Conservation (phyloP, 1,140 invertebrate species). For the Trachelipus rathkii region DNA sequence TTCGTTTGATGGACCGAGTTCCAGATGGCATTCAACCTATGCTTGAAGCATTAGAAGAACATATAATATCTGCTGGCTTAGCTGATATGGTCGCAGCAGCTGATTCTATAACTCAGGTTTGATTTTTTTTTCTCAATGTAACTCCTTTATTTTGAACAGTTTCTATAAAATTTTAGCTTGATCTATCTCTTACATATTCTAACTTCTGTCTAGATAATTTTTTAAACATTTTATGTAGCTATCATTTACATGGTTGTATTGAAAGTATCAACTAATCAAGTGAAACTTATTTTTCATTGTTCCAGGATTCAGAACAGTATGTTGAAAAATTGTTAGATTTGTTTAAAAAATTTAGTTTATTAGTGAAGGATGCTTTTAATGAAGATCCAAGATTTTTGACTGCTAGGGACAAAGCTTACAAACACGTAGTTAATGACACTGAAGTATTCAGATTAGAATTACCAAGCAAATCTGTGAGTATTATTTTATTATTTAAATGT, state of each 20-base stretch:
- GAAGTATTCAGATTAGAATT: conserved; percentile 86
- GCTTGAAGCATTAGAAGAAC: conserved; percentile 83
- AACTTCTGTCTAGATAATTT: too few relatives aligned
- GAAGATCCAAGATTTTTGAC: conserved; percentile 97
- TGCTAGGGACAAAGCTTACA: conserved; percentile 95
- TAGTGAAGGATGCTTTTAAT: conserved; percentile 91
- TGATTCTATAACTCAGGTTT: conserved; percentile 81
- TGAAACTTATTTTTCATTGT: not conserved
- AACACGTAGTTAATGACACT: conserved; percentile 96
- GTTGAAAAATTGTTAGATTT: conserved; percentile 91
- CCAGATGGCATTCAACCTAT: conserved; percentile 84
- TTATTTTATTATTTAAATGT: not conserved
- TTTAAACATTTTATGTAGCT: too few relatives aligned
- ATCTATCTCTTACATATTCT: too few relatives aligned
- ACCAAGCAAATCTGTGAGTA: conserved; percentile 59
- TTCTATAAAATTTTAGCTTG: too few relatives aligned
- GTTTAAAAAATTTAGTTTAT: conserved; percentile 70
- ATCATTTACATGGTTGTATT: too few relatives aligned
- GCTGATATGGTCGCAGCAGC: conserved; percentile 96
- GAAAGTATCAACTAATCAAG: too few relatives aligned
- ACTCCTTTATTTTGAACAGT: too few relatives aligned
- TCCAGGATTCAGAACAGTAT: conserved; percentile 95
- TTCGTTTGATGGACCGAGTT: conserved; percentile 89
- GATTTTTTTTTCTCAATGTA: conserved; percentile 29
- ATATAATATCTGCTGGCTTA: conserved; percentile 87